Evolutionary conservation across 1,140 invertebrate species (phyloP), one percentile per base, ranked within the genome.

Genomic region (Thaumatotibia leucotreta): DNA sequence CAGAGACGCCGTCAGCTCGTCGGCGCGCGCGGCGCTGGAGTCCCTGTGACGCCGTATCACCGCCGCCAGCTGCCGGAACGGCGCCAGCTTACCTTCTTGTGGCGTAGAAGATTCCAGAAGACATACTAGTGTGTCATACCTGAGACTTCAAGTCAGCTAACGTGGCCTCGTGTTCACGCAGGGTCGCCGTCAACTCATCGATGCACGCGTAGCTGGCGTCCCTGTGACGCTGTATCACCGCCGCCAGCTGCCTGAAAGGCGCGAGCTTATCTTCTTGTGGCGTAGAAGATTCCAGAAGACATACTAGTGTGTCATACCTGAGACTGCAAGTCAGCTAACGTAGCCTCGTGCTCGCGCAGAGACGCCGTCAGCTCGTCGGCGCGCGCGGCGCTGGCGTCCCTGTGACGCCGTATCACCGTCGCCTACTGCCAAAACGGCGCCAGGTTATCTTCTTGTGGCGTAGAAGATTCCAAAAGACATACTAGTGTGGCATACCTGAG

Each of bases 401-500:
- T 97, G 79, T 96, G 96, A 23, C 95, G 93, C 14, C 93, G 92
- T 27, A 97, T 95, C n/a, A 96, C 95, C 0, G 94, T 93, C 2
- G 96, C 96, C 89, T 97, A 96, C 78, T 98, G 96, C 35, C 96
- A 92, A 78, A 97, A 97, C 27, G 97, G 94, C 4, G 95, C 94
- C 65, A 97, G 92, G 86, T 96, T 96, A 82, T 97, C 96, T 72
- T 92, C 91, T 50, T 89, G 84, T 0, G 92, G 89, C 61, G 91
- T 90, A 0, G 85, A 14, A 2, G 4, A 39, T n/a, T 11, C 33
- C 33, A 35, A 2, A n/a, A n/a, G n/a, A n/a, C n/a, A n/a, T n/a
- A n/a, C n/a, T n/a, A n/a, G n/a, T n/a, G 11, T 45, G n/a, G 14
- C 33, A 20, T 72, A 91, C 89, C 82, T 91, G 87, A 4, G 87